Conservation (phyloP, 30 jellyfish, hydroid and myxozoan species). For the Chironex yamaguchii region DNA sequence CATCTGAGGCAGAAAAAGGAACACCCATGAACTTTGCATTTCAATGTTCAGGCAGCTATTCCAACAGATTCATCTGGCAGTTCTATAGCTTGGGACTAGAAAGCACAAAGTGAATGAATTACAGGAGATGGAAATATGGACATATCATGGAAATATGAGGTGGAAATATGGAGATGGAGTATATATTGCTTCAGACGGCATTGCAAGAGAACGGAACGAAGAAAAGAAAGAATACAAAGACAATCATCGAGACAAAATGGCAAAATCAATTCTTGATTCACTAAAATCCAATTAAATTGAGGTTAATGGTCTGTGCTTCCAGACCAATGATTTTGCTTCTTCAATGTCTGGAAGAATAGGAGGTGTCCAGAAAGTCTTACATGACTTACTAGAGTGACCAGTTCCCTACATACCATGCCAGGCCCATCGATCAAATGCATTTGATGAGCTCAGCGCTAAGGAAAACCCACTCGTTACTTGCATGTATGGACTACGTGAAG, state of each 20-base stretch:
- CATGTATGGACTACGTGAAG: slow-evolving; percentile 8
- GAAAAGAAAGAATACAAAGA: slow-evolving; percentile 9
- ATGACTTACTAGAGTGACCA: slow-evolving; percentile 9
- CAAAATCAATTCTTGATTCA: neutral
- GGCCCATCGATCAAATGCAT: slow-evolving; percentile 50
- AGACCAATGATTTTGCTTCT: slow-evolving; percentile 40
- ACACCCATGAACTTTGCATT: no score
- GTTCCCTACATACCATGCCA: slow-evolving; percentile 44
- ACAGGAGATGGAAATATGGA: no score
- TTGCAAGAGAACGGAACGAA: neutral
- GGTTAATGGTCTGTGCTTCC: slow-evolving; percentile 21
- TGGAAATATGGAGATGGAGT: neutral
- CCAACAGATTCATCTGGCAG: no score
- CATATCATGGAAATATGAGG: neutral
- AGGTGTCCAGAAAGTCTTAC: slow-evolving; percentile 35
- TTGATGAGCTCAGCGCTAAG: slow-evolving; percentile 39
- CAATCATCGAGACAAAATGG: slow-evolving; percentile 30
- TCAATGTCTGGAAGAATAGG: slow-evolving; percentile 53
- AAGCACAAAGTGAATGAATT: no score
- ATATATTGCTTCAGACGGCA: neutral
- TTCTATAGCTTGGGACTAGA: no score
- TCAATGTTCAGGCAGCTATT: no score
- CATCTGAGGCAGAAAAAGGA: no score
- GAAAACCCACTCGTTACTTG: slow-evolving; percentile 31
- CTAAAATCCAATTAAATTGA: slow-evolving; percentile 1